Conservation (phyloP, 2,113 vertebrate genomes). For the Miniopterus natalensis region DNA sequence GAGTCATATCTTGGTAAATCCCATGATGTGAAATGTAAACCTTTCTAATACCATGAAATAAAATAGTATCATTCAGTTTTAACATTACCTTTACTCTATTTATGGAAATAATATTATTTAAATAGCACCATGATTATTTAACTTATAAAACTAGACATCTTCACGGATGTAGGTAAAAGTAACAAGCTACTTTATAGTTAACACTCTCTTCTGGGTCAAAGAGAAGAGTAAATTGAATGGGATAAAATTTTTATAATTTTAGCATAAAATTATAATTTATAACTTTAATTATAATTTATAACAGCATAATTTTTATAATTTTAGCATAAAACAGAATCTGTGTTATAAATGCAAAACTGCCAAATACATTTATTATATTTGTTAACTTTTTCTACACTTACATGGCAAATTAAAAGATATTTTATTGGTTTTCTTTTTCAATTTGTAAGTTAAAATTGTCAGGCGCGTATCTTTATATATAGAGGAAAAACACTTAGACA, state of each 20-base stretch:
- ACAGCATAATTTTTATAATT: slow-evolving; percentile 3
- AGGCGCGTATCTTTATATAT: not conserved
- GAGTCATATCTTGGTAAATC: slow-evolving; percentile 30
- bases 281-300: too few relatives aligned
- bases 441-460: not conserved
- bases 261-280: not conserved
- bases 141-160: slow-evolving; percentile 64
- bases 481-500: not conserved
- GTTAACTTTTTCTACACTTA: not conserved
- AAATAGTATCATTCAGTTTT: slow-evolving; percentile 66
- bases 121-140: slow-evolving; percentile 56
- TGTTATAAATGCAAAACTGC: not conserved
- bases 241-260: slow-evolving; percentile 49
- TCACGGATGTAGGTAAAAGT: slow-evolving; percentile 49
- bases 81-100: slow-evolving; percentile 47
- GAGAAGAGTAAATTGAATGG: slow-evolving; percentile 4
- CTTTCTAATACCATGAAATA: slow-evolving; percentile 33
- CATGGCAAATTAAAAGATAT: not conserved
- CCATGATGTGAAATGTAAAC: slow-evolving; percentile 44
- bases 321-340: slow-evolving; percentile 11
- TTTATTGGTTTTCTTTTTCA: not conserved
- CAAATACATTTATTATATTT: not conserved
- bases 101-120: slow-evolving; percentile 65
- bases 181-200: slow-evolving; percentile 40
- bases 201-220: not conserved